Conservation (phyloP, 2,888 invertebrate genomes). For the Heteromurus nitidus region DNA sequence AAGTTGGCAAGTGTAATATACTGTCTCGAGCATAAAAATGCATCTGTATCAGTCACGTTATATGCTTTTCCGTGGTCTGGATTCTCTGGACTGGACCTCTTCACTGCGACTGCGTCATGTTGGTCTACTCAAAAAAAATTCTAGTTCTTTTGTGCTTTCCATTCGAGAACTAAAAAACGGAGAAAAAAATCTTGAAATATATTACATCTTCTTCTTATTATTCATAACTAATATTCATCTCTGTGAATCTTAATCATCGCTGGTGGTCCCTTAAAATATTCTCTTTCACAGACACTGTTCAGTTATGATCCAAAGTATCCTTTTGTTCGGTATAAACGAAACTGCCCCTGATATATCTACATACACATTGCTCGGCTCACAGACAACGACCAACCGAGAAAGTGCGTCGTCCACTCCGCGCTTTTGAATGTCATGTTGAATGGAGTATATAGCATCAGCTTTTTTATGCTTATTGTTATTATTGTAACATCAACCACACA, state of each 20-base stretch:
- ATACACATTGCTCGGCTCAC: background rate
- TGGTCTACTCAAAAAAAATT: constrained; percentile 38
- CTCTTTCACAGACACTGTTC: constrained; percentile 35
- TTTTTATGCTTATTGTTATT: constrained; percentile 50
- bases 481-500: constrained; percentile 43
- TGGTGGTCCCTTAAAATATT: constrained; percentile 68
- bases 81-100: constrained; percentile 21
- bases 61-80: constrained; percentile 5
- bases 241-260: constrained; percentile 61
- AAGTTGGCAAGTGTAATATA: constrained; percentile 27
- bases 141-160: constrained; percentile 6
- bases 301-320: constrained; percentile 8
- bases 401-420: constrained; percentile 32
- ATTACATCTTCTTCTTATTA: constrained; percentile 56
- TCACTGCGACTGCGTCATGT: constrained; percentile 29
- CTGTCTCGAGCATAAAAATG: background rate
- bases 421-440: constrained; percentile 4
- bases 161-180: background rate
- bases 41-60: background rate
- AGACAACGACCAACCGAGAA: constrained; percentile 58
- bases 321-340: constrained; percentile 50
- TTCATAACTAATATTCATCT: constrained; percentile 64
- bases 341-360: constrained; percentile 17
- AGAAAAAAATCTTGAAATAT: constrained; percentile 47
- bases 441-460: constrained; percentile 5